phyloP scores from a whole-genome alignment of 2,888 invertebrate genomes.

The Philereme transversata region DNA sequence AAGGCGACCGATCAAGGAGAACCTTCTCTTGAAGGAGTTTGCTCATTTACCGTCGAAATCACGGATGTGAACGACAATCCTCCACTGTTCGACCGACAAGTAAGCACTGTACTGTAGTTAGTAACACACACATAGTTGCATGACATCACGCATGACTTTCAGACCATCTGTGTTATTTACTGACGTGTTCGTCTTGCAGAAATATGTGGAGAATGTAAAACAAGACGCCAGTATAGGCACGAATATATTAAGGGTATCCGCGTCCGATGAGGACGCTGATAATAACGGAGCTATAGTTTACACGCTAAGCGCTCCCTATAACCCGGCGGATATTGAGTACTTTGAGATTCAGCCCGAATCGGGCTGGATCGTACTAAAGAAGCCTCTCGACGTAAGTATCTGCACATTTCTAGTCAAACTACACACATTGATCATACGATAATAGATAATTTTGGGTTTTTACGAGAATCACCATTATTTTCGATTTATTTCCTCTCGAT shows the following conservation, averaged over 20 bases:
- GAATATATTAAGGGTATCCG: constrained; percentile 96
- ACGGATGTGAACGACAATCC: constrained; percentile 99
- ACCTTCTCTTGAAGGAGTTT: constrained; percentile 98
- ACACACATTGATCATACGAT: constrained; percentile 37
- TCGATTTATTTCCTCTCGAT: not conserved
- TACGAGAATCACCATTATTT: constrained; percentile 6
- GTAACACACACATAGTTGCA: constrained; percentile 54
- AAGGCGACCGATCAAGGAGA: constrained; percentile 99
- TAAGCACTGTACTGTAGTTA: constrained; percentile 66
- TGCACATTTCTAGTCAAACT: constrained; percentile 38
- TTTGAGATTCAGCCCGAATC: constrained; percentile 98
- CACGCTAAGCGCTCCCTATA: constrained; percentile 94
- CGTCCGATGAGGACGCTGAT: constrained; percentile 98
- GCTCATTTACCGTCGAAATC: constrained; percentile 98
- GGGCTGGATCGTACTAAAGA: constrained; percentile 98
- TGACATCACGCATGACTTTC: constrained; percentile 57
- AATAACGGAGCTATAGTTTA: constrained; percentile 98
- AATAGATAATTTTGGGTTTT: constrained; percentile 18
- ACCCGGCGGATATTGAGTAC: constrained; percentile 95
- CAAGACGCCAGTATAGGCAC: constrained; percentile 98
- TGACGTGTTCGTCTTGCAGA: constrained; percentile 85
- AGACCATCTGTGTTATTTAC: constrained; percentile 35
- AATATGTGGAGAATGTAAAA: constrained; percentile 98
- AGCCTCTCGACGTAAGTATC: constrained; percentile 97
- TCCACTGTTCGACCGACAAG: constrained; percentile 97